phyloP scores from a whole-genome alignment of 2,888 invertebrate genomes.

The Sepiola atlantica region DNA sequence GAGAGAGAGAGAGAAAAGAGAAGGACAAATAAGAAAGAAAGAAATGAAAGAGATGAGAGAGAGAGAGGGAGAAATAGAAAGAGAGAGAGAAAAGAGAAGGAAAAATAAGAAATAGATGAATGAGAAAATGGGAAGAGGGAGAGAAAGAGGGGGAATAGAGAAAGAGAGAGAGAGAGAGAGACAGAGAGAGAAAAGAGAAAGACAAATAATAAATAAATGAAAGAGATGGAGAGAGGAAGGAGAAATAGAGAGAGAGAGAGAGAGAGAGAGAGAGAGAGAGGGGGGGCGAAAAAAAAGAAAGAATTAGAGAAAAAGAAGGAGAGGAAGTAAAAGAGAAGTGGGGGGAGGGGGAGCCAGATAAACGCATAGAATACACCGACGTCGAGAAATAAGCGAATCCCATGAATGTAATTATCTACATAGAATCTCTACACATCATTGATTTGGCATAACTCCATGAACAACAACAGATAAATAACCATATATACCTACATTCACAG shows the following conservation, averaged over 20 bases:
- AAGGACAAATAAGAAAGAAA: background rate
- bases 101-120: too few species aligned
- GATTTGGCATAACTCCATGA: background rate
- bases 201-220: too few species aligned
- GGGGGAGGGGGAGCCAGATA: background rate
- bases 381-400: background rate
- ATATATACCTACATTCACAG: background rate
- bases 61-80: too few species aligned
- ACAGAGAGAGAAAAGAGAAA: background rate
- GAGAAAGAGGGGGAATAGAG: background rate
- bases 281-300: background rate
- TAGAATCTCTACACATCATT: too few species aligned
- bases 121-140: background rate
- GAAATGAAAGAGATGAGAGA: too few species aligned
- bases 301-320: background rate
- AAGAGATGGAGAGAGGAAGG: background rate
- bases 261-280: background rate
- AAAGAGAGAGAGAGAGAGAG: background rate
- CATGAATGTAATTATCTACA: background rate
- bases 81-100: too few species aligned
- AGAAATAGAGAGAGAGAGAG: background rate
- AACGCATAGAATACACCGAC: background rate
- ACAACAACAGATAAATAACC: background rate
- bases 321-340: background rate
- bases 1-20: background rate